Percentiles rank a stretch among this genome's conserved stretches.
Evolutionary conservation across 2,113 vertebrate genomes (phyloP).

Genomic region (Nyctereutes procyonoides): DNA sequence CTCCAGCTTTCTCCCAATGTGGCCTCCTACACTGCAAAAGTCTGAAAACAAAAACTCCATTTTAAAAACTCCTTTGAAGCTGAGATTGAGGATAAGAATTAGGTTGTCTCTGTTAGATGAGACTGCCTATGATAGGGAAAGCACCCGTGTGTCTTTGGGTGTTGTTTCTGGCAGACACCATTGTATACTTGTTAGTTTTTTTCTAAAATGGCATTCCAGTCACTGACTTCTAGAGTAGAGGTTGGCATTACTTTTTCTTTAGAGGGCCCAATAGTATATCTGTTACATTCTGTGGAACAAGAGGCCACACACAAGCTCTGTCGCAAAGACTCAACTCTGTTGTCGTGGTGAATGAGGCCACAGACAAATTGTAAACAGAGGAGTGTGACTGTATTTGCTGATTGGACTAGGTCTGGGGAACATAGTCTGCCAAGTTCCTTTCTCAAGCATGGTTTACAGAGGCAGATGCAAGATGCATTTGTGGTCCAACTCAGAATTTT

Average conservation of each 20-base stretch:
- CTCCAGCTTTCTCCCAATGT: neutral
- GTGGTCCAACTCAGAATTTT: neutral
- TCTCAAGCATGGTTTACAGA: neutral
- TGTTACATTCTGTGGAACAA: neutral
- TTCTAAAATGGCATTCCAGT: neutral
- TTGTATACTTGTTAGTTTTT: neutral
- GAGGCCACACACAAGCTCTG: neutral
- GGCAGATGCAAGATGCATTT: neutral
- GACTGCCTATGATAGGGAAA: neutral
- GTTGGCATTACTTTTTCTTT: neutral
- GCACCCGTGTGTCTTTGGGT: neutral
- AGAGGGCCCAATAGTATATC: neutral
- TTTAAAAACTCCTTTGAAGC: neutral
- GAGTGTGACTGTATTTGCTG: neutral
- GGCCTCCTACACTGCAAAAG: neutral
- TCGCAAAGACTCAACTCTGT: neutral
- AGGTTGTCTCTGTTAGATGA: neutral
- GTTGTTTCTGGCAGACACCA: neutral
- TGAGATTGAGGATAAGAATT: slow-evolving; percentile 5
- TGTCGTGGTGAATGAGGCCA: neutral
- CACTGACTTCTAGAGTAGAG: neutral
- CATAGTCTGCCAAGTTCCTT: neutral
- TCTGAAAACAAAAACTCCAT: neutral
- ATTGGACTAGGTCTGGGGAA: neutral
- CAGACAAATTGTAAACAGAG: neutral